These are phyloP conservation scores for Philereme transversata DNA, from an alignment of 2,888 invertebrate genomes.

Conservation along the genomic window DNA sequence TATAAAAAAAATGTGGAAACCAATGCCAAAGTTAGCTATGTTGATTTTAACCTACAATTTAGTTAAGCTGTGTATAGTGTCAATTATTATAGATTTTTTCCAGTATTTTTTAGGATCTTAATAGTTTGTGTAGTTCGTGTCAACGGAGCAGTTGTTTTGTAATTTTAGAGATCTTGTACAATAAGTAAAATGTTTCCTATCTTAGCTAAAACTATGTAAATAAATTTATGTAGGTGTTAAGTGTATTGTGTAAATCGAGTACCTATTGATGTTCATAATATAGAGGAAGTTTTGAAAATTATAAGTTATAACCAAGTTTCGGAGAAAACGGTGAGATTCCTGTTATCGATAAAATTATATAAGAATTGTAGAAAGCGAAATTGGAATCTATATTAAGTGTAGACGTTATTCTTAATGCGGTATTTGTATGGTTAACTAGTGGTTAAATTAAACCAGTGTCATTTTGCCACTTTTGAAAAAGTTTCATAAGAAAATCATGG, in stretches of 20 bases:
- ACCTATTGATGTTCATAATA: constrained; percentile 82
- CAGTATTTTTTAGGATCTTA: constrained; percentile 80
- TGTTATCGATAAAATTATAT: constrained; percentile 74
- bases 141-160: constrained; percentile 72
- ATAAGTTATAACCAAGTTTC: constrained; percentile 58
- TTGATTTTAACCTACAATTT: constrained; percentile 77
- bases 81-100: constrained; percentile 78
- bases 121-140: constrained; percentile 76
- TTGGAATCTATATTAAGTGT: constrained; percentile 71
- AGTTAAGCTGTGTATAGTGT: constrained; percentile 83
- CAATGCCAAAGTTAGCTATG: constrained; percentile 84
- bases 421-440: constrained; percentile 74
- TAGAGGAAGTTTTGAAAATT: constrained; percentile 51
- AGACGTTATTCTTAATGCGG: constrained; percentile 72
- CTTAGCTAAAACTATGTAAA: constrained; percentile 77
- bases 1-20: constrained; percentile 74
- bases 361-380: constrained; percentile 77
- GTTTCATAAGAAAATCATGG: neutral
- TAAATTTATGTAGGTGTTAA: constrained; percentile 67
- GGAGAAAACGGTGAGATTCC: constrained; percentile 80
- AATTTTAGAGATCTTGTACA: constrained; percentile 74
- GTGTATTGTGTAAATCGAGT: constrained; percentile 71
- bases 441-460: constrained; percentile 56
- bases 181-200: constrained; percentile 82
- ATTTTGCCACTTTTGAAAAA: constrained; percentile 18